Conservation (phyloP, 2,797 vertebrate species). For the Lemur catta region DNA sequence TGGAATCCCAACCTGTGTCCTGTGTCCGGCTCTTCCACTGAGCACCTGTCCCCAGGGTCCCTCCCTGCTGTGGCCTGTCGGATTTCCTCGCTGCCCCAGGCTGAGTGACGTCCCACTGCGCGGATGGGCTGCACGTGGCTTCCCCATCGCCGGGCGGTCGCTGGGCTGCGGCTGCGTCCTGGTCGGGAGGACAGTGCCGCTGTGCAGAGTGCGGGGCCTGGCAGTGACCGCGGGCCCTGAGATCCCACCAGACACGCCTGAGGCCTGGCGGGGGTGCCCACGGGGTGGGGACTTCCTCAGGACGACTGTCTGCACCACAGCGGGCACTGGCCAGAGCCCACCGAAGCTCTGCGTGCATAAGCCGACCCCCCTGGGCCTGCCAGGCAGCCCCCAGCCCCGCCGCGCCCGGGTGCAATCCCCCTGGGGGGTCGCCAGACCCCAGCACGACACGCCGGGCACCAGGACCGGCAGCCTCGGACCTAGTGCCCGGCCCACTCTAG, state of each 20-base stretch:
- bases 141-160: fast-evolving
- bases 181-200: neutral
- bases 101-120: fast-evolving
- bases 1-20: fast-evolving
- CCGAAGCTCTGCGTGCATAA: neutral
- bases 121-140: fast-evolving
- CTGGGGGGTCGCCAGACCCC: neutral
- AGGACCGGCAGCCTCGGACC: neutral
- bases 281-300: neutral
- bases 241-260: fast-evolving
- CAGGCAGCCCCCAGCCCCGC: neutral
- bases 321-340: fast-evolving
- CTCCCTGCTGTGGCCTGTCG: too few relatives aligned
- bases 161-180: neutral
- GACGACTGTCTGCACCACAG: neutral
- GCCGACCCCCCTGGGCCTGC: too few relatives aligned
- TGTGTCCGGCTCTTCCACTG: fast-evolving
- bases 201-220: too few relatives aligned
- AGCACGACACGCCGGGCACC: too few relatives aligned
- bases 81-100: neutral
- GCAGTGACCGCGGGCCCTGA: too few relatives aligned
- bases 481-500: neutral
- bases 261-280: too few relatives aligned
- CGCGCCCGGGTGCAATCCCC: neutral
- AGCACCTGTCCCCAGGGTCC: fast-evolving